A percentile compares a stretch with the other conserved stretches of the same genome.
phyloP scores from a whole-genome alignment of 2,113 vertebrate species.

The Formicarius rufipectus region DNA sequence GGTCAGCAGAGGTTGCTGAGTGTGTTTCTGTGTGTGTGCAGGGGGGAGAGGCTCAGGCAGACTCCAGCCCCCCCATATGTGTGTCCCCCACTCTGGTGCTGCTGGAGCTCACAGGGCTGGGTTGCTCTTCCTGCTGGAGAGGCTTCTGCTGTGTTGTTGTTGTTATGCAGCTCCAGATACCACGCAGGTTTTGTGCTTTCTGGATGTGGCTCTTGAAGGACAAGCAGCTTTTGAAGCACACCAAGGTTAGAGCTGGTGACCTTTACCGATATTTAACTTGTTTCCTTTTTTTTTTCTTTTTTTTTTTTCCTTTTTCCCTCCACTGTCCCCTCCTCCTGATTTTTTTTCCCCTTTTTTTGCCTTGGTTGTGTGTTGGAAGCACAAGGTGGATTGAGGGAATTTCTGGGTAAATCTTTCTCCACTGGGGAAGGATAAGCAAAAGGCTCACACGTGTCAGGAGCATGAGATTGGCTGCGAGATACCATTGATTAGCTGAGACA shows the following conservation, averaged over 20 bases:
- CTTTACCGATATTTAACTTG: background rate
- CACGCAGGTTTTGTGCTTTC: background rate
- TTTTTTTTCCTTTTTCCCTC: background rate
- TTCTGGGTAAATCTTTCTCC: background rate
- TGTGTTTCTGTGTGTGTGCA: background rate
- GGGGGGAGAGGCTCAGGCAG: background rate
- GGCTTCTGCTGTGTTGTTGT: background rate
- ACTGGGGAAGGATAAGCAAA: background rate
- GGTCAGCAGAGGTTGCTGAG: background rate
- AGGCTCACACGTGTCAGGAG: background rate
- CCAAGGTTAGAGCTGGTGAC: background rate
- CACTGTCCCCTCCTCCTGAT: rapidly evolving
- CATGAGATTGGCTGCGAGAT: background rate
- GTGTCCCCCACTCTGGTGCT: background rate
- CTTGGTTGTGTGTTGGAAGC: background rate
- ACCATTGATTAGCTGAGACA: background rate
- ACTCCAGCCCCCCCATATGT: background rate
- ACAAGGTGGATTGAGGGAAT: background rate
- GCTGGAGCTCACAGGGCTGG: background rate
- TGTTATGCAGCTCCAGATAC: background rate
- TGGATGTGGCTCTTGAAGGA: background rate
- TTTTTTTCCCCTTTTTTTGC: background rate
- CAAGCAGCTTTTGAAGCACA: background rate
- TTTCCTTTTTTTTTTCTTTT: background rate
- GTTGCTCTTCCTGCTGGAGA: background rate